phyloP scores from a whole-genome alignment of 2,888 invertebrate species.

The Aleiodes leptofemur region DNA sequence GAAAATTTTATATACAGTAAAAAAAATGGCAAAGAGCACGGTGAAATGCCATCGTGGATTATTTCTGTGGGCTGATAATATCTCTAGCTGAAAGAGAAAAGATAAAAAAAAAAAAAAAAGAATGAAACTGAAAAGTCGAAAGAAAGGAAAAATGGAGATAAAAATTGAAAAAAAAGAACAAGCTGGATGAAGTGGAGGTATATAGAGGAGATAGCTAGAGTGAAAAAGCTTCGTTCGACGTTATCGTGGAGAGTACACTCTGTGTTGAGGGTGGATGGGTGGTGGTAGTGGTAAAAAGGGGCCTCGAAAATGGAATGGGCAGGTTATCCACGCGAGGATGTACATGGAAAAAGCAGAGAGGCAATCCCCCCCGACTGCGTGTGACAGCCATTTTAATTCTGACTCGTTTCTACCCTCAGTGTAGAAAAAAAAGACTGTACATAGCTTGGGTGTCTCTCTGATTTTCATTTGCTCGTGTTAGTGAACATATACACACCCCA shows the following conservation, averaged over 20 bases:
- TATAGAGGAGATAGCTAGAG: constrained; percentile 20
- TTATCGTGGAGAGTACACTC: constrained; percentile 40
- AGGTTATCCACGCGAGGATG: constrained; percentile 31
- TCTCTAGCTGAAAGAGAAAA: constrained; percentile 28
- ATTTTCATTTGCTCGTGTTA: constrained; percentile 64
- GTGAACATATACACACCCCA: constrained; percentile 53
- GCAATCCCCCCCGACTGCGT: constrained; percentile 57
- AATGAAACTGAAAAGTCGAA: constrained; percentile 7
- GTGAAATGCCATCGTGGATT: constrained; percentile 37
- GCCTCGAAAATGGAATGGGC: constrained; percentile 2
- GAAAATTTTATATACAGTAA: constrained; percentile 10
- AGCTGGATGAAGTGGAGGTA: constrained; percentile 7
- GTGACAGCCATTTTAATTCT: constrained; percentile 64
- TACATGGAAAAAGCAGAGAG: constrained; percentile 39
- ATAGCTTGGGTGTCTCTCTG: constrained; percentile 63
- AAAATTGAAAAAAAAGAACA: constrained; percentile 18
- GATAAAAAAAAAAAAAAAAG: constrained; percentile 3
- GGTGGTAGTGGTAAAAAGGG: not conserved
- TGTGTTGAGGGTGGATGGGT: not conserved
- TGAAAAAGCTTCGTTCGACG: constrained; percentile 43
- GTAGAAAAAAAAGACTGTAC: constrained; percentile 2
- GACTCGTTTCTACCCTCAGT: constrained; percentile 46
- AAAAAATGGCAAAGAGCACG: constrained; percentile 33
- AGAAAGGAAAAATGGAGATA: constrained; percentile 12
- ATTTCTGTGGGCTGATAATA: constrained; percentile 39